Percentiles rank a stretch among this genome's conserved stretches.
These are phyloP conservation scores for Podiceps cristatus DNA, from an alignment of 2,113 vertebrate species.

Conservation along the genomic window DNA sequence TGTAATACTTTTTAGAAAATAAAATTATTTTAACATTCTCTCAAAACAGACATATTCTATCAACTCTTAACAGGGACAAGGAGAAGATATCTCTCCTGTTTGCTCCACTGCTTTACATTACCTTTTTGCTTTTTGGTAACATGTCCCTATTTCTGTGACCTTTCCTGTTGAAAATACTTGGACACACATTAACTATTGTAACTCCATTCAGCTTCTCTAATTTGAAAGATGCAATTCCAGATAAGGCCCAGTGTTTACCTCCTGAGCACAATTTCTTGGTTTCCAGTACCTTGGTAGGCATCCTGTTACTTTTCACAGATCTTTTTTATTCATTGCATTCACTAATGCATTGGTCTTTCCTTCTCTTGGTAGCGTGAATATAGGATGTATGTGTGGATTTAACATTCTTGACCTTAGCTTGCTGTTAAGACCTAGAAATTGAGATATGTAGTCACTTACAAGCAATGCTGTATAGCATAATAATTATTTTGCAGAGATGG, in stretches of 20 bases:
- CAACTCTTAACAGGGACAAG: background rate
- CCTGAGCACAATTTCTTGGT: background rate
- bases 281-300: background rate
- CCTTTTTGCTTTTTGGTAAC: background rate
- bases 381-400: background rate
- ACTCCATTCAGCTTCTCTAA: background rate
- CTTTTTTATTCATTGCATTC: background rate
- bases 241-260: background rate
- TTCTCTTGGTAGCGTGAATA: background rate
- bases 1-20: background rate
- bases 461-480: background rate
- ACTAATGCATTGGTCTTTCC: background rate
- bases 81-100: background rate
- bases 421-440: background rate
- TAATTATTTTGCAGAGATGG: background rate
- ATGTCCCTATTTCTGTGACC: background rate
- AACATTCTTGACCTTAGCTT: background rate
- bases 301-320: background rate
- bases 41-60: background rate
- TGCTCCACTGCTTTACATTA: background rate
- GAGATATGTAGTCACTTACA: background rate
- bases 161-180: background rate
- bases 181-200: background rate
- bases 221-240: background rate
- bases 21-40: background rate